These are phyloP conservation scores for Halcyon leucocephala DNA, from an alignment of 2,797 vertebrate genomes.

Conservation along the genomic window DNA sequence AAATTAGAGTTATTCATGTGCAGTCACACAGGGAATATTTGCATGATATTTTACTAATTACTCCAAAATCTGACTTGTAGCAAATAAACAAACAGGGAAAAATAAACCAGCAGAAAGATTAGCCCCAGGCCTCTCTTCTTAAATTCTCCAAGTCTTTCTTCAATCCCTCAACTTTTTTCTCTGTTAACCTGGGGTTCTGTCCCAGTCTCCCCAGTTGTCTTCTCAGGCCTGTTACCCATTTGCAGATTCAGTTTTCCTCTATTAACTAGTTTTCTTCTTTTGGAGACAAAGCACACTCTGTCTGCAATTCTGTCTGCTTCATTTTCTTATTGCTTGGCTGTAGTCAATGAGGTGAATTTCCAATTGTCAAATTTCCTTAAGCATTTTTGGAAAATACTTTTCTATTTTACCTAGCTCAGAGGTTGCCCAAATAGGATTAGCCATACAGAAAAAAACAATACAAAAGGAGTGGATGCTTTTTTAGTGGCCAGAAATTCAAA, in stretches of 20 bases:
- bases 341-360: neutral
- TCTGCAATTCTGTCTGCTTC: neutral
- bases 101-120: constrained; percentile 65
- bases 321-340: neutral
- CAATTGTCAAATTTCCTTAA: constrained; percentile 23
- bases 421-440: neutral
- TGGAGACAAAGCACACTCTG: neutral
- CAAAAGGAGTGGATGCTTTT: neutral
- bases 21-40: constrained; percentile 82
- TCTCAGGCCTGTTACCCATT: neutral
- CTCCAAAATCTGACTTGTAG: constrained; percentile 77
- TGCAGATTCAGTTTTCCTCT: neutral
- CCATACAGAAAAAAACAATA: neutral
- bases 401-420: neutral
- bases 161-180: neutral
- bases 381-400: neutral
- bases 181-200: neutral
- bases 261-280: neutral
- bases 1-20: constrained; percentile 79
- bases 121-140: constrained; percentile 55
- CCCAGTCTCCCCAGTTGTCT: neutral
- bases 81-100: constrained; percentile 69
- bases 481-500: neutral
- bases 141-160: constrained; percentile 50
- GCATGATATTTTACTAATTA: constrained; percentile 83